Evolutionary conservation across 2,797 vertebrate species (phyloP).

Genomic region (Scyliorhinus canicula): DNA sequence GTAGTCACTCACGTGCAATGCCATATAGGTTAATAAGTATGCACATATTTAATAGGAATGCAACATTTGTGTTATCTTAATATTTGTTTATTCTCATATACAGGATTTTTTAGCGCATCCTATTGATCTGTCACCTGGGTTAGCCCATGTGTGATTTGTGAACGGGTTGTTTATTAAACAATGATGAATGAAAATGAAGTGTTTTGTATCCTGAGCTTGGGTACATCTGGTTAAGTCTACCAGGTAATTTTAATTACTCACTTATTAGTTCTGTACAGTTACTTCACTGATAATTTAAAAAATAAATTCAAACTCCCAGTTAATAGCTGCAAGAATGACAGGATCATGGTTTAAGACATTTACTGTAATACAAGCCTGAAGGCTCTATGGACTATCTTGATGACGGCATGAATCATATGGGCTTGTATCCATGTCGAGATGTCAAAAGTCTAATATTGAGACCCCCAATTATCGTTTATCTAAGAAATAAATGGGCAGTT

Average conservation of each 20-base stretch:
- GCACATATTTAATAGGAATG: neutral
- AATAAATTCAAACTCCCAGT: no score
- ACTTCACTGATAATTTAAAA: no score
- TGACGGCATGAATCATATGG: neutral
- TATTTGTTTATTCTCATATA: neutral
- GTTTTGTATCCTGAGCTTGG: neutral
- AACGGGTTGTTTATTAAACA: neutral
- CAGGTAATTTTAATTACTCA: constrained; percentile 2
- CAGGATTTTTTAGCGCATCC: neutral
- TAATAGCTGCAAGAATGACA: no score
- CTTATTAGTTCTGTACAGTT: neutral
- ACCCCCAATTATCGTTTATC: neutral
- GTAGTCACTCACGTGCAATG: neutral
- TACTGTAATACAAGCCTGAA: neutral
- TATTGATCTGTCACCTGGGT: neutral
- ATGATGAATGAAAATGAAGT: neutral
- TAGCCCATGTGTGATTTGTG: neutral
- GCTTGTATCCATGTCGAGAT: neutral
- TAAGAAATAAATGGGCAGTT: neutral
- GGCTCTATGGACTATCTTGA: no score
- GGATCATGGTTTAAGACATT: neutral
- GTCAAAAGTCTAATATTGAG: neutral
- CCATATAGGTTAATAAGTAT: neutral
- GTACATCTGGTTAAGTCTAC: neutral
- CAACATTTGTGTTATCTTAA: neutral